These are phyloP conservation scores for Limnothrissa miodon DNA, from an alignment of 2,113 vertebrate species.

Conservation along the genomic window DNA sequence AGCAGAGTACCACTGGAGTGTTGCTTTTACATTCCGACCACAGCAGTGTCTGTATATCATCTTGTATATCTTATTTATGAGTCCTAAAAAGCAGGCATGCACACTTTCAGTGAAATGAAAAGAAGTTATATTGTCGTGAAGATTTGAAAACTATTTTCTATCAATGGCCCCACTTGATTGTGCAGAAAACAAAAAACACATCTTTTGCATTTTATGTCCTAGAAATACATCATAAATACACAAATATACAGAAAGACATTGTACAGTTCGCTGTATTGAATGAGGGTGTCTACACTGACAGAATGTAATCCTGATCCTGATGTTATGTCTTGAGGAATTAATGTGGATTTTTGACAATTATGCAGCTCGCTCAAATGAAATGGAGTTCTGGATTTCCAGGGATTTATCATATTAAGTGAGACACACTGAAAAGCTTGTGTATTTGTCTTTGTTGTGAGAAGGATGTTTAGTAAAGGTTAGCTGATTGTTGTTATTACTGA, in stretches of 20 bases:
- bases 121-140: not conserved
- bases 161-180: not conserved
- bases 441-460: not conserved
- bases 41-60: not conserved
- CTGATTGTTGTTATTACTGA: not conserved
- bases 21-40: not conserved
- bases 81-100: not conserved
- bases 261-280: not conserved
- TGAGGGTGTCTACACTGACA: not conserved
- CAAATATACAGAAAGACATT: not conserved
- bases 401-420: not conserved
- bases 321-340: conserved; percentile 3
- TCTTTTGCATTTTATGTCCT: not conserved
- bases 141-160: not conserved
- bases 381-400: not conserved
- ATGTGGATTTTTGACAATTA: not conserved
- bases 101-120: not conserved
- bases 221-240: not conserved
- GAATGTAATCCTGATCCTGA: not conserved
- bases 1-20: not conserved
- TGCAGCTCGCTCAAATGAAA: not conserved
- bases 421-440: not conserved
- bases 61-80: not conserved
- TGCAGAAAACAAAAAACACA: not conserved
- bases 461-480: not conserved